Percentiles rank a stretch among this genome's conserved stretches.
Conservation (phyloP, 2,113 vertebrate species). For the Esox niger region DNA sequence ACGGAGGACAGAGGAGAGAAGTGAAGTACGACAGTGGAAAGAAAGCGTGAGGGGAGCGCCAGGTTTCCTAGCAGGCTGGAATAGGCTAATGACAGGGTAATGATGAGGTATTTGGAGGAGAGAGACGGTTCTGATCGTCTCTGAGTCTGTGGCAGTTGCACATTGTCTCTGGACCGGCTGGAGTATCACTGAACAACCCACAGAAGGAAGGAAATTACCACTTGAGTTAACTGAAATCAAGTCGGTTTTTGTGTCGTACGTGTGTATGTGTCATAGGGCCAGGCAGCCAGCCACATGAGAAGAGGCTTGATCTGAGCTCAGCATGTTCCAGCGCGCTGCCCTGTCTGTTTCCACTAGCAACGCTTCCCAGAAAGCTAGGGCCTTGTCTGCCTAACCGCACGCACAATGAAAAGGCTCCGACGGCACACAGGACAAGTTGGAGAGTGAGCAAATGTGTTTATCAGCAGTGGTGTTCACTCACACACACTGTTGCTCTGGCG, state of each 20-base stretch:
- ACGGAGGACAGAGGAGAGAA: neutral
- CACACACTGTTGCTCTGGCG: constrained; percentile 27
- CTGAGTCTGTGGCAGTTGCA: constrained; percentile 25
- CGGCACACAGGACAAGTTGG: constrained; percentile 45
- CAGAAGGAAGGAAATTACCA: constrained; percentile 4
- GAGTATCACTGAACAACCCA: constrained; percentile 6
- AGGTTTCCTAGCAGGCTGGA: constrained; percentile 8
- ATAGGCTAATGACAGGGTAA: constrained; percentile 12
- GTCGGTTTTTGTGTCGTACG: neutral
- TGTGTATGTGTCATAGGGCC: constrained; percentile 29
- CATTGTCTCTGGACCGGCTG: constrained; percentile 25
- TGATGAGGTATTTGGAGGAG: constrained; percentile 31
- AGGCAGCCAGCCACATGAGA: constrained; percentile 60
- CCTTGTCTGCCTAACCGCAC: constrained; percentile 44
- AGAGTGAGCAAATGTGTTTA: constrained; percentile 69
- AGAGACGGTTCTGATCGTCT: constrained; percentile 25
- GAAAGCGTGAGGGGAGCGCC: neutral
- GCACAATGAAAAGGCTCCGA: constrained; percentile 38
- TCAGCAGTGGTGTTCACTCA: constrained; percentile 37
- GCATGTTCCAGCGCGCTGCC: constrained; percentile 63
- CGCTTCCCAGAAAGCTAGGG: constrained; percentile 64
- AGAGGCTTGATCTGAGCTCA: constrained; percentile 47
- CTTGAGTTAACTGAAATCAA: constrained; percentile 19
- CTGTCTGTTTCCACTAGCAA: constrained; percentile 60
- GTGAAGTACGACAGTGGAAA: neutral